Base-by-base conservation (phyloP, 1,140 invertebrate genomes). In the Hyles vespertilio region DNA sequence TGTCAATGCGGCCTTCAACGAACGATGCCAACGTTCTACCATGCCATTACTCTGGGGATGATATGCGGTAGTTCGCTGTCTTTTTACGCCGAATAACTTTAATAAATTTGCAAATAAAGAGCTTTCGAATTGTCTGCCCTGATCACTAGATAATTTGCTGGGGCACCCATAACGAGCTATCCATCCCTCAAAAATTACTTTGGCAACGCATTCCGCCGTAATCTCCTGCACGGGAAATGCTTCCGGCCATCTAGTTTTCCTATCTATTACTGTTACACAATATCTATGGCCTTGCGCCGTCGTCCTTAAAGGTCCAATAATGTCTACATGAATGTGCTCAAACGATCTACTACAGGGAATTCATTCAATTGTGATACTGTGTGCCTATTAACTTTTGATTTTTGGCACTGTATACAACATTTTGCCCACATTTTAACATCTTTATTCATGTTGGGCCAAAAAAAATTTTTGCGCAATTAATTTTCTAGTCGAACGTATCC, bases 21-120 rank as follows among this genome's bases (percentile, higher is more conserved):
- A 56, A 2, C 81, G 57, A 67, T 91, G 88, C 32, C 65, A 75
- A 40, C 74, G 47, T 54, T 88, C 81, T 0, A 82, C 61, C 45
- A 67, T 61, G 5, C 79, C 80, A 59, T 87, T 89, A 0, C 66
- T 62, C 63, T 84, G 77, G 1, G 85, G 81, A 51, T 81, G 75
- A 55, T 82, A 87, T n/a, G 80, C 62, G 2, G 86, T 84, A 0
- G 86, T 89, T 45, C 71, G 62, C 1, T 58, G 32, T 51, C 73
- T 65, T 40, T 70, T 59, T 4, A 62, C 52, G 8, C 83, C 75
- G 5, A 77, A 51, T 82, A 5, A 92, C 69, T 0, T 91, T 67
- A 68, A 92, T 91, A 51, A 32, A 9, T 51, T 51, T 51, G 12
- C 10, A 32, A 51, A 51, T 51, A 51, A 33, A 3, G 4, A 12